Evolutionary conservation across 2,113 vertebrate genomes (phyloP), one percentile per base, ranked within the genome.

Genomic region (Grantiella picta): DNA sequence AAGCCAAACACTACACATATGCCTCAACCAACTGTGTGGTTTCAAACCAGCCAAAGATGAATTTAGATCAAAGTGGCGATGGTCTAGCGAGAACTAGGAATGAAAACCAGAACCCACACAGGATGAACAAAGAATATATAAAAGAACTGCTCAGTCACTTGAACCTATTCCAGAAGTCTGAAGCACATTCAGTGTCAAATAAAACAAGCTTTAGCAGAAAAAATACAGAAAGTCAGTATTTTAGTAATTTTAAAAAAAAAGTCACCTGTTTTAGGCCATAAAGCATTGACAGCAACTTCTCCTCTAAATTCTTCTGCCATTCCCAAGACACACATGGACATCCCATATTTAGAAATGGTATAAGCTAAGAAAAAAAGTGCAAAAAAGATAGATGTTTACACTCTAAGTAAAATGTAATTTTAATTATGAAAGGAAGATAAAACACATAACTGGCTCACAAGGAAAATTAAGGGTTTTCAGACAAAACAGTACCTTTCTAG

Each of bases 311-410:
- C 99, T 96, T 99, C 99, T 12, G 99, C 98, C 99, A 99, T 99
- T 85, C 99, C 99, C 95, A 99, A 98, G 52, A 99, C 99, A 69
- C 99, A 99, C 99, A 99, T 99, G 82, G 99, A 99, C 99, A 99
- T 99, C 21, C 99, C 99, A 38, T 99, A 99, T 90, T 99, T 99
- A 25, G 99, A 99, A 98, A 99, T 99, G 7, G 99, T 99, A 63
- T 99, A 99, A 7, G 99, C 99, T 99, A 94, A 92, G 95, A 97
- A 22, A 95, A 88, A 77, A 40, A 60, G 11, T 18, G 27, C 12
- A 64, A 69, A 77, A 83, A 70, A 61, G 25, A 25, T n/a, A 44
- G 36, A 44, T 83, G 69, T 53, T 79, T 65, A 75, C 19, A 50
- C 21, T 81, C 11, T 70, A 44, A n/a, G 10, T 38, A 53, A 60